These are phyloP conservation scores for Arge pagana DNA, from an alignment of 2,888 invertebrate species.

Conservation along the genomic window DNA sequence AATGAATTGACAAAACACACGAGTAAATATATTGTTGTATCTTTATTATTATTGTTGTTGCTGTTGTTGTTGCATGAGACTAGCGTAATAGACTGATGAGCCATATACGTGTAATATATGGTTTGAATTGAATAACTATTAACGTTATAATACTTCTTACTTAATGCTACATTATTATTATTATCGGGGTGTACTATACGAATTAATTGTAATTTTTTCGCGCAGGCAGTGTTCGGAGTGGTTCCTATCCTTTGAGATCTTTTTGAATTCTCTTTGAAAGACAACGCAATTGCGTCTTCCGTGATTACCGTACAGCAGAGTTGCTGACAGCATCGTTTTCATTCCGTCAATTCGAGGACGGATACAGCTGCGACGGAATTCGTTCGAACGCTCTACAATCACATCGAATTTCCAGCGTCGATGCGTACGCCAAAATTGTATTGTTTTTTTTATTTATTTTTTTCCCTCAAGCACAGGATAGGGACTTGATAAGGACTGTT, in stretches of 20 bases:
- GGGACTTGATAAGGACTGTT: conserved; percentile 48
- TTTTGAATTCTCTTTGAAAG: too few relatives aligned
- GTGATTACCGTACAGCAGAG: too few relatives aligned
- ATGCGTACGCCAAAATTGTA: too few relatives aligned
- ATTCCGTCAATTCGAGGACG: too few relatives aligned
- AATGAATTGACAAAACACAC: conserved; percentile 33
- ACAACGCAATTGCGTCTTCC: too few relatives aligned
- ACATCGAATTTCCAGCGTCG: too few relatives aligned
- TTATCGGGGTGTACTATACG: conserved; percentile 53
- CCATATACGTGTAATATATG: conserved; percentile 49
- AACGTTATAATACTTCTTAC: conserved; percentile 52
- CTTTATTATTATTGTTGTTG: conserved; percentile 41
- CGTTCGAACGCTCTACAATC: too few relatives aligned
- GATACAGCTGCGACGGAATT: too few relatives aligned
- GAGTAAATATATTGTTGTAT: conserved; percentile 55
- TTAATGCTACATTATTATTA: conserved; percentile 42
- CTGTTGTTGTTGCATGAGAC: conserved; percentile 55
- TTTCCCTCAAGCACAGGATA: conserved; percentile 38
- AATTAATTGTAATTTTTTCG: conserved; percentile 48
- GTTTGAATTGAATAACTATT: conserved; percentile 49
- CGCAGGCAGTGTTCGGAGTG: conserved; percentile 48
- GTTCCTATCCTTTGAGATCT: conserved; percentile 43
- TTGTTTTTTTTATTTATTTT: background rate
- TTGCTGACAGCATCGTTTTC: too few relatives aligned
- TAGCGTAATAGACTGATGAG: conserved; percentile 54